These are phyloP conservation scores for Drosophila rhopaloa DNA, from an alignment of 1,140 invertebrate genomes.

Conservation along the genomic window DNA sequence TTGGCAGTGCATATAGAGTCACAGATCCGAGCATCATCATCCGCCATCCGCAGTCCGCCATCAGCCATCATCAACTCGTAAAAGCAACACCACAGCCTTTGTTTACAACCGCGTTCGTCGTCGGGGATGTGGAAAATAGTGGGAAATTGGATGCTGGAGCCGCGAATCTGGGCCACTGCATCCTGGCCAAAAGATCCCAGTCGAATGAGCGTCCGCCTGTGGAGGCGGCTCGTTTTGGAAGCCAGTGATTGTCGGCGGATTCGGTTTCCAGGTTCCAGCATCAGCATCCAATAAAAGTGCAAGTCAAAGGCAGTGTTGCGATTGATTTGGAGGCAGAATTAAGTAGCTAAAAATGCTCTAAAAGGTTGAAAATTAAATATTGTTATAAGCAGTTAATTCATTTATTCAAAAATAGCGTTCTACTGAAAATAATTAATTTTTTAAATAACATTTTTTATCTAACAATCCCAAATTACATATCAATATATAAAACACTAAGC, in stretches of 20 bases:
- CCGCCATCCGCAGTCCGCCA: neutral
- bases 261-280: slow-evolving; percentile 46
- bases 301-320: slow-evolving; percentile 39
- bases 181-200: slow-evolving; percentile 68
- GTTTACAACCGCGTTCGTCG: slow-evolving; percentile 44
- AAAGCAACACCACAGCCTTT: slow-evolving; percentile 47
- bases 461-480: no score
- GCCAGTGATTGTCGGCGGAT: slow-evolving; percentile 25
- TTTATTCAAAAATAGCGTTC: no score
- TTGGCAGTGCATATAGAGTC: slow-evolving; percentile 54
- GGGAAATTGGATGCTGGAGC: slow-evolving; percentile 43
- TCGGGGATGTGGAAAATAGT: slow-evolving; percentile 41
- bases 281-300: slow-evolving; percentile 59
- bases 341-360: neutral
- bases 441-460: no score
- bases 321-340: neutral
- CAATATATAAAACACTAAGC: no score
- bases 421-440: no score
- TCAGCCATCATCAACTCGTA: slow-evolving; percentile 61
- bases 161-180: slow-evolving; percentile 49
- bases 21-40: slow-evolving; percentile 34
- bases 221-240: slow-evolving; percentile 62
- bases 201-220: slow-evolving; percentile 71
- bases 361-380: no score
- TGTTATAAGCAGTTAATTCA: no score